phyloP scores from a whole-genome alignment of 2,113 vertebrate species.

The Myrmecophaga tridactyla region DNA sequence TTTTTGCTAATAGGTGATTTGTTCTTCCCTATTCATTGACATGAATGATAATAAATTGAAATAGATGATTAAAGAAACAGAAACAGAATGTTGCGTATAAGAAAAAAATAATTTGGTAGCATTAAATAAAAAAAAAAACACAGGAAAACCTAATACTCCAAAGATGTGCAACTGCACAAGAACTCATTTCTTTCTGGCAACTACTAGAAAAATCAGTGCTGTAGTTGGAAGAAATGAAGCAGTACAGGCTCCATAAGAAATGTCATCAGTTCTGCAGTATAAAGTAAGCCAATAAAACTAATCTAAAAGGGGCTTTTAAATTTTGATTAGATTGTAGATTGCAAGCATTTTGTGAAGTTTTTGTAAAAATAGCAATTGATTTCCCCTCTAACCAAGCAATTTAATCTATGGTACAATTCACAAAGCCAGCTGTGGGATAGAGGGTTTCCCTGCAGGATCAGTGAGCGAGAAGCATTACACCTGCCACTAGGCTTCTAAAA shows the following conservation, averaged over 20 bases:
- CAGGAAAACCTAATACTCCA: neutral
- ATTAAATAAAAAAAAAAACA: neutral
- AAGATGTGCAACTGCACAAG: neutral
- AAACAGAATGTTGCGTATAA: neutral
- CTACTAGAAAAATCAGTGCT: conserved; percentile 34
- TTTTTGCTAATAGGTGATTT: neutral
- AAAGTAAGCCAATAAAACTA: conserved; percentile 66
- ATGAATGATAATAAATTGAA: neutral
- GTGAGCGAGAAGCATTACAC: conserved; percentile 17
- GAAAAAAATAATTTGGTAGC: conserved; percentile 2
- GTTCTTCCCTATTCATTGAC: neutral
- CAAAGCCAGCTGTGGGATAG: conserved; percentile 12
- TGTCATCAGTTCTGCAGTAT: conserved; percentile 1
- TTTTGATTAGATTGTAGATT: conserved; percentile 70
- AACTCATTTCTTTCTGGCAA: conserved; percentile 21
- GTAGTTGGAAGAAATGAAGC: conserved; percentile 40
- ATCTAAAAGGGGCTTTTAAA: conserved; percentile 61
- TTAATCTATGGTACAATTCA: conserved; percentile 31
- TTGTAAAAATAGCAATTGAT: conserved; percentile 64
- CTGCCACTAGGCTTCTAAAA: conserved; percentile 53
- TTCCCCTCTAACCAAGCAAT: conserved; percentile 57
- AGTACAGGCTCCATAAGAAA: conserved; percentile 57
- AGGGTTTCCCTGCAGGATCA: conserved; percentile 50
- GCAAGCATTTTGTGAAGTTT: conserved; percentile 49
- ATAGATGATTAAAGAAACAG: conserved; percentile 21